Conservation (phyloP, 2,888 invertebrate genomes). For the Folsomia candida region DNA sequence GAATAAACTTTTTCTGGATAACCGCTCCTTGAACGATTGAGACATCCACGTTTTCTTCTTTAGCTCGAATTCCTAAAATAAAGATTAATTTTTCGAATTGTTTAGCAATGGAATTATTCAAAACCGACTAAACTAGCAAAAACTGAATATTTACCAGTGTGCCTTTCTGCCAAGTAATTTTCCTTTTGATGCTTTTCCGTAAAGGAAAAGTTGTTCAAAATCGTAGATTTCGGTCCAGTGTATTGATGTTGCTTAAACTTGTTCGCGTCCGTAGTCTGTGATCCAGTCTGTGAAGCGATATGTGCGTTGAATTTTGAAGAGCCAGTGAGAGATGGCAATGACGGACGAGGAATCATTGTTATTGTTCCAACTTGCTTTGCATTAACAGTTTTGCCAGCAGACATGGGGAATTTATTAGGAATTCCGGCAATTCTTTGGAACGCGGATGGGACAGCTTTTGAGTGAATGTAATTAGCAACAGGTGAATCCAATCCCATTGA, state of each 20-base stretch:
- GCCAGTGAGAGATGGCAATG: neutral
- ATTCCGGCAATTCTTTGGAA: slow-evolving; percentile 23
- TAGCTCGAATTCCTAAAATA: slow-evolving; percentile 28
- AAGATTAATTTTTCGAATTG: no score
- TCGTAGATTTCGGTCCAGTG: slow-evolving; percentile 20
- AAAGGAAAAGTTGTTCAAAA: slow-evolving; percentile 17
- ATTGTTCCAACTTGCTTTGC: neutral
- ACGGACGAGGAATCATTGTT: slow-evolving; percentile 4
- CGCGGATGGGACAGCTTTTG: slow-evolving; percentile 31
- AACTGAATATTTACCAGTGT: slow-evolving; percentile 21
- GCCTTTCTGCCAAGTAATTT: slow-evolving; percentile 30
- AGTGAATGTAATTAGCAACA: slow-evolving; percentile 41
- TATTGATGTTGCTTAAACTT: slow-evolving; percentile 22
- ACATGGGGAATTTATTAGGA: neutral
- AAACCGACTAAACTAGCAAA: neutral
- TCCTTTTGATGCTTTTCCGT: slow-evolving; percentile 9
- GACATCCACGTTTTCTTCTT: slow-evolving; percentile 35
- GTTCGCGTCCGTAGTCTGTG: neutral
- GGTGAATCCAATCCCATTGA: slow-evolving; percentile 27
- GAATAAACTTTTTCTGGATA: slow-evolving; percentile 23
- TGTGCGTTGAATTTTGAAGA: neutral
- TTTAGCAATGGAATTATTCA: neutral
- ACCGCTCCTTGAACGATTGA: slow-evolving; percentile 26
- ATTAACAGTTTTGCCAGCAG: neutral
- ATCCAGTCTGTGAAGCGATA: slow-evolving; percentile 14